These are phyloP conservation scores for Athripsodes cinereus DNA, from an alignment of 2,888 invertebrate species.

Conservation along the genomic window DNA sequence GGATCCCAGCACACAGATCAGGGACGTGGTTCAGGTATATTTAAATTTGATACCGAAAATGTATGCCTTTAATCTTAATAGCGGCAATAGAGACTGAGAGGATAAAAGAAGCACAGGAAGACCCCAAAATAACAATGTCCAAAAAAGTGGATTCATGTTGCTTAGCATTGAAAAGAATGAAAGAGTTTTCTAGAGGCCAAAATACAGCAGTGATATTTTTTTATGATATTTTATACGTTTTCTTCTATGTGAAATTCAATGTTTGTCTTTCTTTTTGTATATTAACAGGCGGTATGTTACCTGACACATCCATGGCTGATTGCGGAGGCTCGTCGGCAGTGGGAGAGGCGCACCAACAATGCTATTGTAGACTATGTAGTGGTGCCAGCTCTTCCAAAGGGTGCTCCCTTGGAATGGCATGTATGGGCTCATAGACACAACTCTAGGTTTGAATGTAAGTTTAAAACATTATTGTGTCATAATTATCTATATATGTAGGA, in stretches of 20 bases:
- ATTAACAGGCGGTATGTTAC: constrained; percentile 73
- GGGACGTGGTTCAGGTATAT: constrained; percentile 75
- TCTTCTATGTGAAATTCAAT: background rate
- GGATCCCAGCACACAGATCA: constrained; percentile 68
- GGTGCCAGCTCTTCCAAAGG: constrained; percentile 71
- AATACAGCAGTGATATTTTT: background rate
- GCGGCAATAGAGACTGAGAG: no score
- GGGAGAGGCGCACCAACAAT: constrained; percentile 78
- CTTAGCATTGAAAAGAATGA: no score
- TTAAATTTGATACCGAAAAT: no score
- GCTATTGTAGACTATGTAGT: constrained; percentile 85
- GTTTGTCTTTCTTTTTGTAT: constrained; percentile 8
- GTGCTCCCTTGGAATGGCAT: constrained; percentile 86
- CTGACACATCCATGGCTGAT: constrained; percentile 67
- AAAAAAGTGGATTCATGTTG: no score
- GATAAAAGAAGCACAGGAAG: no score
- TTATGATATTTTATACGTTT: background rate
- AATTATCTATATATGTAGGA: background rate
- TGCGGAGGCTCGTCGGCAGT: constrained; percentile 69
- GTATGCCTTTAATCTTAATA: no score
- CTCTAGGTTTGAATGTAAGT: constrained; percentile 79
- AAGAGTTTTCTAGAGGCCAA: background rate
- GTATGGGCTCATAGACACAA: constrained; percentile 88
- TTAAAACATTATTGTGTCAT: background rate
- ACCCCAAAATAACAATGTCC: no score